A percentile compares a stretch with the other conserved stretches of the same genome.
These are phyloP conservation scores for Caranx ignobilis DNA, from an alignment of 2,113 vertebrate genomes.

Conservation along the genomic window DNA sequence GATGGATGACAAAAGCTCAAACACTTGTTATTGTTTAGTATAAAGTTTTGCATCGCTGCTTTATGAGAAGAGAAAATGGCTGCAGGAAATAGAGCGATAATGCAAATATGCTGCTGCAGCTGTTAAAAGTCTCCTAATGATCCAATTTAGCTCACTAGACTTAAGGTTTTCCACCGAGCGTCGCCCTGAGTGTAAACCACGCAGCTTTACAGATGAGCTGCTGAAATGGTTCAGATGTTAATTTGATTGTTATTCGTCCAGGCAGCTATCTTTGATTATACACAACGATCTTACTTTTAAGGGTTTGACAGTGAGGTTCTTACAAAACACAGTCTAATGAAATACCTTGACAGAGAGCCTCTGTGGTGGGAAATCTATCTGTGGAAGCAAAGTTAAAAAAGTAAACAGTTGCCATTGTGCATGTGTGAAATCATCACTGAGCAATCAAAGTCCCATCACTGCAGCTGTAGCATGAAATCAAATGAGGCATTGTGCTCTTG, in stretches of 20 bases:
- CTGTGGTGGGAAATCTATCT: not conserved
- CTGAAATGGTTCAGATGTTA: not conserved
- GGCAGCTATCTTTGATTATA: not conserved
- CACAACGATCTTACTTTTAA: not conserved
- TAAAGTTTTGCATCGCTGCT: not conserved
- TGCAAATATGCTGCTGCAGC: not conserved
- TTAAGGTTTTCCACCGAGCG: not conserved
- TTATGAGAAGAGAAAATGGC: not conserved
- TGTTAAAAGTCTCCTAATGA: constrained; percentile 9
- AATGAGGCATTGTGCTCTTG: not conserved
- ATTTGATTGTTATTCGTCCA: not conserved
- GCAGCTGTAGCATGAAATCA: not conserved
- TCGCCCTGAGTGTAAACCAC: not conserved
- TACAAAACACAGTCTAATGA: not conserved
- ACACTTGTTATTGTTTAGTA: not conserved
- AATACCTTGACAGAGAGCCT: not conserved
- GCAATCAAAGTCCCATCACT: not conserved
- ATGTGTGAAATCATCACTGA: not conserved
- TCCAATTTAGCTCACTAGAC: not conserved
- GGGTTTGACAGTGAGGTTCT: constrained; percentile 15
- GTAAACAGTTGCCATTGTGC: not conserved
- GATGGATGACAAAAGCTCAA: not conserved
- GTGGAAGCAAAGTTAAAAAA: not conserved
- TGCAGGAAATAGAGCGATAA: not conserved
- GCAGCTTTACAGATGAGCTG: not conserved